These are phyloP conservation scores for mouse (Mus musculus) DNA, from an alignment of 2,113 vertebrate species.

Conservation along the genomic window DNA sequence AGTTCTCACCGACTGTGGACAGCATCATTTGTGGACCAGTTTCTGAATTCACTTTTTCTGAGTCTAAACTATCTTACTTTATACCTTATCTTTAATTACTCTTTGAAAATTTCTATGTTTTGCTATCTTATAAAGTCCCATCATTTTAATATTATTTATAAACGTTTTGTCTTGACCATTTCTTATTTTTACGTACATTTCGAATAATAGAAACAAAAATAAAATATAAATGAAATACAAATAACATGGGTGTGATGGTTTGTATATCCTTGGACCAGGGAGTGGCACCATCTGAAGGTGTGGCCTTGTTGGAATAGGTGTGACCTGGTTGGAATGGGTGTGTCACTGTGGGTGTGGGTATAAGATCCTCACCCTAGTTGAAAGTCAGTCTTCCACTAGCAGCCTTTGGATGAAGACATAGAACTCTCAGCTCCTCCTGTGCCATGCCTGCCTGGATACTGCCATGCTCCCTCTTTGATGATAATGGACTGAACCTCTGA, in stretches of 20 bases:
- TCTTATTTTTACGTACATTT: background rate
- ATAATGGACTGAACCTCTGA: no score
- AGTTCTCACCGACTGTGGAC: background rate
- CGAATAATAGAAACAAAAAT: background rate
- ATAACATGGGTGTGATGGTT: background rate
- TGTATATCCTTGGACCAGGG: no score
- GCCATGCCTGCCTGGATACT: no score
- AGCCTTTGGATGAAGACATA: no score
- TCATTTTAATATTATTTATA: background rate
- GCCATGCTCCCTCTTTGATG: no score
- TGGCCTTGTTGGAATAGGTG: no score
- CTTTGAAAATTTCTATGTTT: conserved; percentile 42
- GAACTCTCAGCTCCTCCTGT: no score
- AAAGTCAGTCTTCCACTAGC: no score
- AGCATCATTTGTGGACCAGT: background rate
- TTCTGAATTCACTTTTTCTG: background rate
- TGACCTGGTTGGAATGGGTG: no score
- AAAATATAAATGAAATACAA: background rate
- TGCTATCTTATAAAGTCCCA: background rate
- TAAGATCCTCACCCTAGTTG: no score
- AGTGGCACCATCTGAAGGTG: no score
- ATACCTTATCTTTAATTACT: conserved; percentile 48
- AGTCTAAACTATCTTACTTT: background rate
- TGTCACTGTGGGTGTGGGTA: no score
- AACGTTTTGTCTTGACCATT: background rate